Conservation (phyloP, 2,113 vertebrate genomes). For the Callocephalon fimbriatum region DNA sequence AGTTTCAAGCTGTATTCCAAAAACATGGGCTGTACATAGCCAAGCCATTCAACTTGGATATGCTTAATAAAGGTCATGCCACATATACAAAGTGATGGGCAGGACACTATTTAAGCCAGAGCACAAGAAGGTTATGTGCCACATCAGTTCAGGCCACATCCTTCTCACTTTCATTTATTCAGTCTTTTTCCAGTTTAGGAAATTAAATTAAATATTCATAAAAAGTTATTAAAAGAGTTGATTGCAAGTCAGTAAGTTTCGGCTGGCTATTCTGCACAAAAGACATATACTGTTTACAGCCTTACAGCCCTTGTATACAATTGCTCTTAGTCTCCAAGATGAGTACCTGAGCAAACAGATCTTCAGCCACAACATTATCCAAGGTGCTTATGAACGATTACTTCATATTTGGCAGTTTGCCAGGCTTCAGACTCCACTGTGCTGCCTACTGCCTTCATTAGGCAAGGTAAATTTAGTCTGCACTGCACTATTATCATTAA, state of each 20-base stretch:
- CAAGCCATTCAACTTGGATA: neutral
- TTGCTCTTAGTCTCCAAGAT: neutral
- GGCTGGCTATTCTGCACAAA: neutral
- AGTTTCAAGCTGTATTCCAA: neutral
- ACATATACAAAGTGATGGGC: neutral
- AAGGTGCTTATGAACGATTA: neutral
- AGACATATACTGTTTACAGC: neutral
- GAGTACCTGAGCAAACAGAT: neutral
- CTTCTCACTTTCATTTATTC: neutral
- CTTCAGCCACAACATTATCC: neutral
- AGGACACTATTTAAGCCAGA: neutral
- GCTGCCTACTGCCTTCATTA: neutral
- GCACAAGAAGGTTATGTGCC: neutral
- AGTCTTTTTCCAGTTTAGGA: neutral
- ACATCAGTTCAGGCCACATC: neutral
- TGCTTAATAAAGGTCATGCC: neutral
- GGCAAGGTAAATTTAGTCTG: neutral
- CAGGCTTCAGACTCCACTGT: neutral
- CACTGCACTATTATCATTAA: constrained; percentile 13
- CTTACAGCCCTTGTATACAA: rapidly evolving
- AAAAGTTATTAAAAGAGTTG: neutral
- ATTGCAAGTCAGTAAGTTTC: neutral
- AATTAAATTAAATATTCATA: neutral
- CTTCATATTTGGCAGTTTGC: neutral
- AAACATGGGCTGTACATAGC: neutral